phyloP scores from a whole-genome alignment of 2,113 vertebrate species.

The Protobothrops flavoviridis region DNA sequence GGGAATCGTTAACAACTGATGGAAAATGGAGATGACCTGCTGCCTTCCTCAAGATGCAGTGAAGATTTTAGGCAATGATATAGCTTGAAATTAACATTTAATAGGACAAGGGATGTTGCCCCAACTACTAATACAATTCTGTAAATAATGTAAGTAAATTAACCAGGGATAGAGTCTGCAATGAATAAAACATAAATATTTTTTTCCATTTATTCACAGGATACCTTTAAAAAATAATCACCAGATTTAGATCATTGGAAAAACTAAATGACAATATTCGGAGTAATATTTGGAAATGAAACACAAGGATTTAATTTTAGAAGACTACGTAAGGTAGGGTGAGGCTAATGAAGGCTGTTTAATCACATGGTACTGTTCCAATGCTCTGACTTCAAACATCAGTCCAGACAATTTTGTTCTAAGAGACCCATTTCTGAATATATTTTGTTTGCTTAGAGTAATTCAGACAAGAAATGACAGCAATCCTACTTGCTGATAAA shows the following conservation, averaged over 20 bases:
- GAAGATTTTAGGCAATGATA: slow-evolving; percentile 62
- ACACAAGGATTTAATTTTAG: slow-evolving; percentile 17
- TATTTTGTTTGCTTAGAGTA: not conserved
- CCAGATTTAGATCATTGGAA: slow-evolving; percentile 47
- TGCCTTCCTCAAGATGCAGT: slow-evolving; percentile 45
- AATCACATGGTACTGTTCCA: slow-evolving; percentile 2
- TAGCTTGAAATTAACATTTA: slow-evolving; percentile 63
- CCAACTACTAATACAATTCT: slow-evolving; percentile 64
- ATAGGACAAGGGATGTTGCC: slow-evolving; percentile 54
- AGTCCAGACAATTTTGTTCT: slow-evolving; percentile 11
- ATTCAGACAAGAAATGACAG: not conserved
- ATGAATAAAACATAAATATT: slow-evolving; percentile 67
- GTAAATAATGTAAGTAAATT: slow-evolving; percentile 73
- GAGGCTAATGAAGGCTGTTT: not conserved
- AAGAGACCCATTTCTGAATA: not conserved
- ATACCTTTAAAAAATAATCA: slow-evolving; percentile 44
- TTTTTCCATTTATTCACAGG: slow-evolving; percentile 50
- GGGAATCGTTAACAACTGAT: slow-evolving; percentile 64
- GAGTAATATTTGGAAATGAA: slow-evolving; percentile 11
- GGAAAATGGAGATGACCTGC: slow-evolving; percentile 56
- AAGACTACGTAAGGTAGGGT: not conserved
- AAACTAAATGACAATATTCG: slow-evolving; percentile 13
- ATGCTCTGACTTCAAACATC: slow-evolving; percentile 1
- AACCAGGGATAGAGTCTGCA: slow-evolving; percentile 58
- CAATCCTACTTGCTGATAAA: not conserved